Conservation (phyloP, 2,888 invertebrate genomes). For the Schrankia costaestrigalis region DNA sequence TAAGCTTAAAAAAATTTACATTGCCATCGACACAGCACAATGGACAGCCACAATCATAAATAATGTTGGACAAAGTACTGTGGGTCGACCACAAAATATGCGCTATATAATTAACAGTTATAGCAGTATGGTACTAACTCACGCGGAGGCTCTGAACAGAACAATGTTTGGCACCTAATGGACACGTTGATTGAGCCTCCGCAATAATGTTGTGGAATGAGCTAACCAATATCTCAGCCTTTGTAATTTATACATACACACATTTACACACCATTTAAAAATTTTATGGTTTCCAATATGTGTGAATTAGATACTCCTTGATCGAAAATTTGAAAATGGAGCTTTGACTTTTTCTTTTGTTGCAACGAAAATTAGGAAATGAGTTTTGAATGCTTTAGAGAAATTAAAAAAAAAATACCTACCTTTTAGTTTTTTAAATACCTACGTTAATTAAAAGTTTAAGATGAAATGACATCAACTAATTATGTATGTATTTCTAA, state of each 20-base stretch:
- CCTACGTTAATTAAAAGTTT: too few species aligned
- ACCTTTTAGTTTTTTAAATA: too few species aligned
- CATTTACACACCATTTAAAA: too few species aligned
- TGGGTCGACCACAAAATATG: conserved; percentile 51
- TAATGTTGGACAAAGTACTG: conserved; percentile 59
- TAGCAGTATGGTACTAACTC: conserved; percentile 67
- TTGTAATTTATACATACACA: neutral
- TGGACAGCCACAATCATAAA: conserved; percentile 53
- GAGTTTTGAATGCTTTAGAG: too few species aligned
- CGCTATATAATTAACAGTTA: conserved; percentile 73
- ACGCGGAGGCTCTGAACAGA: conserved; percentile 50
- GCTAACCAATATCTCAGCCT: conserved; percentile 8
- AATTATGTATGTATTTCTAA: too few species aligned
- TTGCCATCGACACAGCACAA: conserved; percentile 16
- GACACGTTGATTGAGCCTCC: conserved; percentile 53
- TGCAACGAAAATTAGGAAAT: too few species aligned
- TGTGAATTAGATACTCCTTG: too few species aligned
- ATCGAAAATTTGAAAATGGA: too few species aligned
- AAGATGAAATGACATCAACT: too few species aligned
- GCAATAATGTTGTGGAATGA: conserved; percentile 50
- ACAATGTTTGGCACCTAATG: conserved; percentile 71
- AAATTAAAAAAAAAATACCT: too few species aligned
- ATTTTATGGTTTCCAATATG: too few species aligned
- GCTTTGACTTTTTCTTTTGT: too few species aligned
- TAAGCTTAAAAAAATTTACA: neutral